Base-by-base conservation (phyloP, 2,888 invertebrate genomes). In the Tridacna gigas region DNA sequence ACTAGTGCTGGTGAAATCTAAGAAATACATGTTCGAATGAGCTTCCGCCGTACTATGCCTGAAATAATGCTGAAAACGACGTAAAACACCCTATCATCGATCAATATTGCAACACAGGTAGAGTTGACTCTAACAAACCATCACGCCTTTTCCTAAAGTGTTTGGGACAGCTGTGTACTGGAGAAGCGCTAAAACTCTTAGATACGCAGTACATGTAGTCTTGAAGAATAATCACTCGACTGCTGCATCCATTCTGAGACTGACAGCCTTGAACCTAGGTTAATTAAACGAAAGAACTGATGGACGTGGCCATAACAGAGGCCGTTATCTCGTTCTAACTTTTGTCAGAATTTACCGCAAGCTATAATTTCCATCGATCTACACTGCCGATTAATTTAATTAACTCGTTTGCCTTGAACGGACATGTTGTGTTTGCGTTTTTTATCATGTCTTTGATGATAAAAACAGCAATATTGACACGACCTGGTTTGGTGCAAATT, bases 341-440 rank as follows among this genome's bases (percentile, higher is more conserved):
- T 74, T 63, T 79, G 79, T 74, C 79, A 74, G 74, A 66, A 51
- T 63, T 79, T 56, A 74, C 25, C 28, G 56, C 20, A 74, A 74
- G 25, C 74, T 74, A 79, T 79, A 74, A 74, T 79, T 79, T 66
- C 37, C 56, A 79, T 79, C 79, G 65, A 74, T 56, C 48, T 26
- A 37, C 28, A 20, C 28, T 37, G 7, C 63, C 74, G 79, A 79
- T 79, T 65, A 66, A 79, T 79, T 79, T 79, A 79, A 79, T 79
- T 74, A 79, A 13, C 67, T 67, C 37, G 56, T 56, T 20, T 56
- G 67, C 67, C 67, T 37, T 22, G 65, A 65, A 15, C 67, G 28
- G 67, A 20, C 37, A 56, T 20, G 56, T 20, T 56, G 20, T 56
- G 20, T 56, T 56, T 56, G 56, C 56, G 56, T 56, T 56, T 56